Base-by-base conservation (phyloP, 2,113 vertebrate species). In the Pterocles gutturalis region DNA sequence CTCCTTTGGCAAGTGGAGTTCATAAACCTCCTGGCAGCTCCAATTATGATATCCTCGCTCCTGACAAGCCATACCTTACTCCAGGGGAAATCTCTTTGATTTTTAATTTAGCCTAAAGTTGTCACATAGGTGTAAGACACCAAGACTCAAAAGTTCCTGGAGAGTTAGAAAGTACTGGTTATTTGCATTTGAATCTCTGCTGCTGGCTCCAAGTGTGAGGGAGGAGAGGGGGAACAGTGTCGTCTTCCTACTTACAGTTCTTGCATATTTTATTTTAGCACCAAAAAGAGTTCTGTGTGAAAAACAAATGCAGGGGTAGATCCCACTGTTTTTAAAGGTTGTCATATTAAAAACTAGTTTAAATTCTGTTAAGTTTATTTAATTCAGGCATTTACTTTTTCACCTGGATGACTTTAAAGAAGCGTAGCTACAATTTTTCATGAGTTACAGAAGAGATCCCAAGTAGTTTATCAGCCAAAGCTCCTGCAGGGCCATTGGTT, bases 51-150 rank as follows among this genome's bases (percentile, higher is more conserved):
- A 94, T 90, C 76, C 87, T 95, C 80, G 75, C 91, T 87, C 17
- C 3, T 85, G 86, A 91, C 67, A 89, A 93, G 72, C 61, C 84
- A 57, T 89, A 91, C 48, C 48, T 94, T 58, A 84, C 91, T 87
- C 89, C 83, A 75, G 80, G 33, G 89, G 72, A 95, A 96, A 94
- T 79, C 36, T 70, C 94, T 96, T 89, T 92, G 91, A 87, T 87
- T 95, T 97, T 92, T 93, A 91, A 94, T 89, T 89, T 95, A 89
- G 85, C 83, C 84, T 93, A 55, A 91, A 93, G 84, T 86, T 94
- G 54, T 95, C 91, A 90, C 93, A 89, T 69, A 93, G 87, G 77
- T 89, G 87, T 94, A 96, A 94, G 86, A 83, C 85, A 96, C 90
- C 65, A 83, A 96, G 90, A 80, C 67, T 88, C 73, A 73, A 46